Conservation (phyloP, 2,888 invertebrate genomes). For the Zaprionus bogoriensis region DNA sequence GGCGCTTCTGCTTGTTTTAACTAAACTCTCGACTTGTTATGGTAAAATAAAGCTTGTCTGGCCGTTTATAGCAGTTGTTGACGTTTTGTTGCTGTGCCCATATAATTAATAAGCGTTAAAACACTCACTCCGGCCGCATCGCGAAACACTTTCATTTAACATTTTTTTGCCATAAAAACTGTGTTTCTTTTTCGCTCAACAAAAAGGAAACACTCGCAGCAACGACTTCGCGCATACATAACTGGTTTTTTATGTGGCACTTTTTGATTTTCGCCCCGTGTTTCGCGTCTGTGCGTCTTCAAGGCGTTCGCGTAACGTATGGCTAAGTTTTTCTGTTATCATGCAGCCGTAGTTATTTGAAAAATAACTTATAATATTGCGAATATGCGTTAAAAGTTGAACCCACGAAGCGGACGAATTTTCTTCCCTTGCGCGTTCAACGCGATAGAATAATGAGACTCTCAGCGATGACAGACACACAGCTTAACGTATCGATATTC, state of each 20-base stretch:
- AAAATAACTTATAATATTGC: conserved; percentile 19
- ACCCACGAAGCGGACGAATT: conserved; percentile 17
- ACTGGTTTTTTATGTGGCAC: conserved; percentile 54
- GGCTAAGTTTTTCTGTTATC: not conserved
- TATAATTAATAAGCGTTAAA: conserved; percentile 51
- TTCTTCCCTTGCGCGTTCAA: conserved; percentile 49
- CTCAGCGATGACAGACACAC: conserved; percentile 20
- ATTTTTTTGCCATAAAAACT: conserved; percentile 56
- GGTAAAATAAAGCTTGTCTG: conserved; percentile 45
- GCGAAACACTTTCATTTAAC: conserved; percentile 68
- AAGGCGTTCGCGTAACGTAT: conserved; percentile 6
- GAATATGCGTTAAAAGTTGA: conserved; percentile 19
- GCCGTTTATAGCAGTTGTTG: conserved; percentile 28
- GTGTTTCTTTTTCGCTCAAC: conserved; percentile 41
- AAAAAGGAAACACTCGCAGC: conserved; percentile 59
- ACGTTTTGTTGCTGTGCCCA: conserved; percentile 31
- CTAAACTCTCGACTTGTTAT: conserved; percentile 34
- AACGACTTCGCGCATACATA: conserved; percentile 51
- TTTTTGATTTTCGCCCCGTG: conserved; percentile 38
- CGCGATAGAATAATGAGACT: conserved; percentile 41
- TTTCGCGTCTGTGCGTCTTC: conserved; percentile 4
- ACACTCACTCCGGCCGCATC: conserved; percentile 29
- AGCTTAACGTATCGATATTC: conserved; percentile 15
- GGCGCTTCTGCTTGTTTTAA: conserved; percentile 4
- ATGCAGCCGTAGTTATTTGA: conserved; percentile 24